Base-by-base conservation (phyloP, 2,113 vertebrate genomes). In the Rhinolophus ferrumequinum region DNA sequence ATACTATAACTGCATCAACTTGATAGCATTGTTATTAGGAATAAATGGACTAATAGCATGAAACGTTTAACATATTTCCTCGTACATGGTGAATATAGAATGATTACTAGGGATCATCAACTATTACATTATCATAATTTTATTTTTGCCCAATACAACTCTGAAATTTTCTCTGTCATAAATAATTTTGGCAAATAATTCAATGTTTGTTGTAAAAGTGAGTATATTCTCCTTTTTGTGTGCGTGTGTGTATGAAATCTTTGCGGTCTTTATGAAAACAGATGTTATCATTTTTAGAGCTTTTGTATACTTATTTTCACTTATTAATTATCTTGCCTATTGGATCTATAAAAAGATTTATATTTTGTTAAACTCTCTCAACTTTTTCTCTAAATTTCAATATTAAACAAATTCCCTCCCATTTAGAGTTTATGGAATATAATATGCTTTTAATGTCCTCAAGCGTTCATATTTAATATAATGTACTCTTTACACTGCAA, bases 311-410 rank as follows among this genome's bases (percentile, higher is more conserved):
- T 88, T 88, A 52, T 81, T 75, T 87, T 18, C 52, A 56, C 66
- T 64, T 69, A 62, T 73, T 83, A 90, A 80, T 60, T 86, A 96
- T 90, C 85, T 95, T 95, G 47, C 21, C 18, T 66, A 69, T 73
- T 80, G 26, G 7, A 50, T 82, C 81, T 90, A 64, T 77, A 94
- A 88, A 88, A 85, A 77, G 41, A 81, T 76, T 26, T 44, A 19
- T 4, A 88, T 84, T 54, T 97, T 90, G 47, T 91, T 75, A 88
- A 95, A 66, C 5, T 86, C 30, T 73, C 24, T 33, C 14, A 92
- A 92, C 19, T 54, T 54, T 66, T 64, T 26, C 26, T 92, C 3
- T 66, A 81, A 75, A 22, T 85, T 91, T 60, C 11, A 89, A 22
- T n/a, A 81, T 82, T 67, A 80, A 58, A 66, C 3, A 84, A 52